Conservation (phyloP, 2,797 vertebrate genomes). For the Helarctos malayanus region DNA sequence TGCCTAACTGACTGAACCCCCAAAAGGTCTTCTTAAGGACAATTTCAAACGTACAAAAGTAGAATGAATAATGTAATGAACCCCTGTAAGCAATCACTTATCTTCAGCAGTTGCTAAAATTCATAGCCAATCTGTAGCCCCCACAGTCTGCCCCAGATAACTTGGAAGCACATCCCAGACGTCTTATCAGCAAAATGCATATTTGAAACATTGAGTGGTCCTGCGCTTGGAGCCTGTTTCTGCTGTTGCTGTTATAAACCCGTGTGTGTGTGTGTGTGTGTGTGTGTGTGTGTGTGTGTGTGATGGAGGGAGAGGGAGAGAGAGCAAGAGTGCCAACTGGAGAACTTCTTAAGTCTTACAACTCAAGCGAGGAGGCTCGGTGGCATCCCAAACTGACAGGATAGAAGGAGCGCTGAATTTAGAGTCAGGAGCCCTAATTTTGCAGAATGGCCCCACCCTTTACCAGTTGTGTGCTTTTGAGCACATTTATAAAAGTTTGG, state of each 20-base stretch:
- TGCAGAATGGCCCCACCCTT: neutral
- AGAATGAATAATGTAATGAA: neutral
- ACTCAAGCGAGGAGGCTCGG: neutral
- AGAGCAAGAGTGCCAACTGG: no score
- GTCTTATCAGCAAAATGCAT: neutral
- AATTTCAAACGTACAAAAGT: neutral
- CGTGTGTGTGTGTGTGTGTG: neutral
- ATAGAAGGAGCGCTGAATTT: neutral
- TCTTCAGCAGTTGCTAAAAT: neutral
- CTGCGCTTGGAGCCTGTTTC: neutral
- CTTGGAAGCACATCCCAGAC: constrained; percentile 13
- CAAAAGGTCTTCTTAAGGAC: neutral
- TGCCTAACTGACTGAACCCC: neutral
- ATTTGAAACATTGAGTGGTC: constrained; percentile 20
- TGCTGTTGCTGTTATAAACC: neutral
- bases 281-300: neutral
- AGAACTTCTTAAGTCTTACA: neutral
- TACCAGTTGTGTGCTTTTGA: constrained; percentile 11
- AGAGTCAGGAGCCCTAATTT: constrained; percentile 22
- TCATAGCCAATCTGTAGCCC: neutral
- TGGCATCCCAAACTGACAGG: neutral
- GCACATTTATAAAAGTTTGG: neutral
- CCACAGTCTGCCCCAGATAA: neutral
- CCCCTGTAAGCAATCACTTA: neutral
- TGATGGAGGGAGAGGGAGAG: neutral